Evolutionary conservation across 2,888 invertebrate genomes (phyloP), one percentile per base, ranked within the genome.

Genomic region (Resseliella maxima): DNA sequence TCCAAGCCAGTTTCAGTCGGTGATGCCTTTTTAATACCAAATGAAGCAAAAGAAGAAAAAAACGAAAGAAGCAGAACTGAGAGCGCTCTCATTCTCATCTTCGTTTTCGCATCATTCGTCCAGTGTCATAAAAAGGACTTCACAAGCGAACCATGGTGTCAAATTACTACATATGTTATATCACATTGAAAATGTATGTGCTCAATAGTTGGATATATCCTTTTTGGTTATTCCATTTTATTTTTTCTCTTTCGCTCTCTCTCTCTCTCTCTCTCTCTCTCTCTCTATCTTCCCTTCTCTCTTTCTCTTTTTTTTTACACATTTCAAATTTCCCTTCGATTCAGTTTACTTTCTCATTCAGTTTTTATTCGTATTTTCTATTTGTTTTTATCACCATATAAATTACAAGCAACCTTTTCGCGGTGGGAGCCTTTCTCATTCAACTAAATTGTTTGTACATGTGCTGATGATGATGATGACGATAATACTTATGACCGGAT

Each of bases 381-480:
- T 72, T 72, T 72, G 72, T 72, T 72, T 59, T 72, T 72, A 72
- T 72, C 72, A 72, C 72, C 72, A 72, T 72, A 72, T 72, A 72
- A 72, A 72, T 72, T 72, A 72, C 72, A 72, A n/a, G 72, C 12
- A 35, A 72, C 31, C 27, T 35, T 35, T 72, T 31, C 35, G 27
- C 72, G 31, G 72, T 72, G 31, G 72, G 72, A 31, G 31, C 31
- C 31, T 72, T 72, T 35, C n/a, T 31, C 12, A 5, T 24, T 24
- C 24, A 59, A 59, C 6, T 24, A 10, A 15, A 50, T 50, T 2
- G 46, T 6, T 2, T 15, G 46, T 50, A 1, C 8, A 18, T 15
- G 46, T 50, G 18, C 41, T 41, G 5, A 8, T 41, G 21, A 24
- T 24, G 24, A 8, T 72, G 72, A 72, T 72, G 72, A 72, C 31